Percentiles rank a stretch among this genome's conserved stretches.
Evolutionary conservation across 2,113 vertebrate genomes (phyloP).

Genomic region (Dicerorhinus sumatrensis): DNA sequence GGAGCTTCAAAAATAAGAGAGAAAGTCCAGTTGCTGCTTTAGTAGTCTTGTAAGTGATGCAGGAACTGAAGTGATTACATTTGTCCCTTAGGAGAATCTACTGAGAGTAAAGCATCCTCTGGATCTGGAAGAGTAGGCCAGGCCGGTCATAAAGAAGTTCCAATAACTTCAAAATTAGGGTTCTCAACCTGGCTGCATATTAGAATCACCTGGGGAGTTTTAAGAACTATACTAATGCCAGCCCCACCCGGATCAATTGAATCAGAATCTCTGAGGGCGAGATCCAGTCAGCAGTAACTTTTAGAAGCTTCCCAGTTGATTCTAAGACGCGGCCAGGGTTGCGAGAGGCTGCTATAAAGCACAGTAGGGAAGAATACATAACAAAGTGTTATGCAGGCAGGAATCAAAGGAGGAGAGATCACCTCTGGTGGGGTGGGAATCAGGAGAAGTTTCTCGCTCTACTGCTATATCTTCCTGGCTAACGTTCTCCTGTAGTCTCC

Average conservation of each 20-base stretch:
- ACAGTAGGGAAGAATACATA: not conserved
- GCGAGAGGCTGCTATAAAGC: not conserved
- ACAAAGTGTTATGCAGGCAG: not conserved
- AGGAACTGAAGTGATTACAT: fast-evolving
- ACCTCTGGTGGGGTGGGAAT: not conserved
- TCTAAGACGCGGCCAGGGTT: not conserved
- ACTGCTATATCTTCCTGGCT: not conserved
- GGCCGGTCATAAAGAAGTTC: not conserved
- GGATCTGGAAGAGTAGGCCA: not conserved
- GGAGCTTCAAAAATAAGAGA: not conserved
- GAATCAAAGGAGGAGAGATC: fast-evolving
- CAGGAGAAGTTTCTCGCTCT: not conserved
- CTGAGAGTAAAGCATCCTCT: not conserved
- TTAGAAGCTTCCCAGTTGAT: not conserved
- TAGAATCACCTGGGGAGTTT: not conserved
- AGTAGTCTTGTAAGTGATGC: not conserved
- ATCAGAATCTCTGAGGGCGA: not conserved
- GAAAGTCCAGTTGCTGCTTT: not conserved
- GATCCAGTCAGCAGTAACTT: not conserved
- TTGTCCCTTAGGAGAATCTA: not conserved
- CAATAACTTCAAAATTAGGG: not conserved
- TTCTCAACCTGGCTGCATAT: not conserved
- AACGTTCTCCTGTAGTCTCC: not conserved
- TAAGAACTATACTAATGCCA: not conserved
- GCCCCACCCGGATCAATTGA: not conserved